These are phyloP conservation scores for Brenthis hecate DNA, from an alignment of 2,888 invertebrate genomes.

Conservation along the genomic window DNA sequence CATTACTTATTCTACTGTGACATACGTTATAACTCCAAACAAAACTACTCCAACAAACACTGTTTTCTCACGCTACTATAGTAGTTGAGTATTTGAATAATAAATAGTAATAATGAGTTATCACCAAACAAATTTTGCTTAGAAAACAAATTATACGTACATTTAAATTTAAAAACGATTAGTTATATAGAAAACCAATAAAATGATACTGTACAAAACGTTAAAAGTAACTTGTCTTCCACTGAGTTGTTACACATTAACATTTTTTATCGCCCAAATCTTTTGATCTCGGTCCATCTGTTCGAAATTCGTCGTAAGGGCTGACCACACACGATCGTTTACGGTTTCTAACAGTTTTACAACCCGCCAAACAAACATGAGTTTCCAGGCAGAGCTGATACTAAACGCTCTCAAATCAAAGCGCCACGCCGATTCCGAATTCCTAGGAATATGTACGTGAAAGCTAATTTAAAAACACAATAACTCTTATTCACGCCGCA, in stretches of 20 bases:
- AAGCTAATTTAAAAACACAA: constrained; percentile 41
- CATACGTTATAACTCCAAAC: neutral
- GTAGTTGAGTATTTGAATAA: no score
- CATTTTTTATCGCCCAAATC: constrained; percentile 71
- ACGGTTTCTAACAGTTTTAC: constrained; percentile 79
- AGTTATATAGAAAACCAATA: constrained; percentile 13
- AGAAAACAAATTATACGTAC: no score
- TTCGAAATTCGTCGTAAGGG: constrained; percentile 80
- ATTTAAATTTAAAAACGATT: constrained; percentile 23
- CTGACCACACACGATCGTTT: constrained; percentile 81
- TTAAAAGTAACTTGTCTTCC: constrained; percentile 47
- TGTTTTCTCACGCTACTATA: neutral
- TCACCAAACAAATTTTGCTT: no score
- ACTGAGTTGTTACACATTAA: constrained; percentile 78
- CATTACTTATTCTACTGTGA: neutral
- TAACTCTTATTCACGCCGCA: constrained; percentile 41
- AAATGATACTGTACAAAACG: neutral
- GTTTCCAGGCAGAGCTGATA: constrained; percentile 73
- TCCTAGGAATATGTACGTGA: constrained; percentile 57
- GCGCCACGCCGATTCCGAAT: constrained; percentile 64
- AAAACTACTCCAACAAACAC: neutral
- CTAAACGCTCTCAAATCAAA: constrained; percentile 71
- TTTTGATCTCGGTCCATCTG: constrained; percentile 80
- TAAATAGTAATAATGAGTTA: no score
- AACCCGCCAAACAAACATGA: constrained; percentile 77